phyloP scores from a whole-genome alignment of 2,797 vertebrate genomes.

The Leontopithecus rosalia region DNA sequence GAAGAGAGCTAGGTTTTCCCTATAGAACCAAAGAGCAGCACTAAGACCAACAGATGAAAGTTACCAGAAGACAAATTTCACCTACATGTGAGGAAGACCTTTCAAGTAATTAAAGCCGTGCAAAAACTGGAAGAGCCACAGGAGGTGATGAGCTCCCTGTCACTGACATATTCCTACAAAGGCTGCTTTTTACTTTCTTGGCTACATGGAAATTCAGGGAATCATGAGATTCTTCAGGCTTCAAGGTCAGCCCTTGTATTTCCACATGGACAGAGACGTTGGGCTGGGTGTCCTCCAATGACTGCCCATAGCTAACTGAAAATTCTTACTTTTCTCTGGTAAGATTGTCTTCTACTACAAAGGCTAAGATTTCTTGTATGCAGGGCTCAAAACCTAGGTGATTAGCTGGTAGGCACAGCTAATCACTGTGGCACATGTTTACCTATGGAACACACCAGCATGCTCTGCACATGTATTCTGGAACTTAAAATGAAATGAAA shows the following conservation, averaged over 20 bases:
- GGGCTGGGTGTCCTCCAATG: not conserved
- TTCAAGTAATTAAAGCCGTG: not conserved
- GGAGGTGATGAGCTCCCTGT: not conserved
- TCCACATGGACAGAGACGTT: not conserved
- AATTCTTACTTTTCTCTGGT: not conserved
- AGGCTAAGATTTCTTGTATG: not conserved
- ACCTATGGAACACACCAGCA: not conserved
- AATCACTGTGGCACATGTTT: not conserved
- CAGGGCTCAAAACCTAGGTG: not conserved
- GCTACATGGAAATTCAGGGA: not conserved
- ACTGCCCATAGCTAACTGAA: not conserved
- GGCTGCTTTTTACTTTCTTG: not conserved
- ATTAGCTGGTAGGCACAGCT: too few species aligned
- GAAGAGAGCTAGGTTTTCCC: not conserved
- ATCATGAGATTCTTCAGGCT: not conserved
- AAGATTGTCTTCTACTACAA: not conserved
- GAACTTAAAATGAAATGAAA: not conserved
- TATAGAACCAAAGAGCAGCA: not conserved
- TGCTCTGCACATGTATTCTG: not conserved
- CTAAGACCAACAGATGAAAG: not conserved
- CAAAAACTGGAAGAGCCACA: not conserved
- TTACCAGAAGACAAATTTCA: not conserved
- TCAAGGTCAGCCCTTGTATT: not conserved
- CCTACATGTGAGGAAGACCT: not conserved
- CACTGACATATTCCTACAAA: not conserved